Conservation (phyloP, 2,888 invertebrate genomes). For the Latheticus oryzae region DNA sequence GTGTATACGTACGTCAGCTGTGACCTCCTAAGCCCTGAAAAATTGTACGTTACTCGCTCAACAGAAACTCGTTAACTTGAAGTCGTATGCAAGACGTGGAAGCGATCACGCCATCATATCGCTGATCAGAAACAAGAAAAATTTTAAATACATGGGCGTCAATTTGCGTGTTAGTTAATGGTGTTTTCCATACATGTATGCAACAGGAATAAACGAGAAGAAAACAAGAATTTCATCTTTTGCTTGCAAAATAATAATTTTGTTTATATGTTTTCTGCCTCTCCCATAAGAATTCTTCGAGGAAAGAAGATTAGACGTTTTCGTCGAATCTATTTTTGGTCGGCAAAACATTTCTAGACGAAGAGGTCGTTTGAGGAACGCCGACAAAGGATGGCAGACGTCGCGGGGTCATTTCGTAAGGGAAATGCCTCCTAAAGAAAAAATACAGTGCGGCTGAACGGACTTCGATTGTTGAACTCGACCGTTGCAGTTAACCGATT, state of each 20-base stretch:
- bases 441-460: conserved; percentile 4
- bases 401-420: conserved; percentile 12
- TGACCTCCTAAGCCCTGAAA: conserved; percentile 24
- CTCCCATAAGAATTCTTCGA: conserved; percentile 3
- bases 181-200: too few relatives aligned
- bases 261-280: background rate
- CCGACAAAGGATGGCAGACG: conserved; percentile 24
- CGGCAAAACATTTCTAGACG: conserved; percentile 11
- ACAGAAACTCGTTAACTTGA: conserved; percentile 18
- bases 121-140: conserved; percentile 7
- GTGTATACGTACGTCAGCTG: conserved; percentile 11
- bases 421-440: conserved; percentile 18
- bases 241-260: too few relatives aligned
- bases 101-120: conserved; percentile 12
- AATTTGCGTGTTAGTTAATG: conserved; percentile 7
- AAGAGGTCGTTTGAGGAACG: conserved; percentile 7
- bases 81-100: conserved; percentile 19
- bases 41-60: conserved; percentile 13
- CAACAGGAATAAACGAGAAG: too few relatives aligned
- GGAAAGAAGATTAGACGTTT: conserved; percentile 8
- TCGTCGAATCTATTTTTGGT: conserved; percentile 16
- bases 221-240: too few relatives aligned
- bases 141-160: conserved; percentile 17
- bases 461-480: conserved; percentile 2
- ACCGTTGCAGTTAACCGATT: too few relatives aligned